A percentile compares a stretch with the other conserved stretches of the same genome.
These are phyloP conservation scores for Plebejus argus DNA, from an alignment of 2,888 invertebrate genomes.

Conservation along the genomic window DNA sequence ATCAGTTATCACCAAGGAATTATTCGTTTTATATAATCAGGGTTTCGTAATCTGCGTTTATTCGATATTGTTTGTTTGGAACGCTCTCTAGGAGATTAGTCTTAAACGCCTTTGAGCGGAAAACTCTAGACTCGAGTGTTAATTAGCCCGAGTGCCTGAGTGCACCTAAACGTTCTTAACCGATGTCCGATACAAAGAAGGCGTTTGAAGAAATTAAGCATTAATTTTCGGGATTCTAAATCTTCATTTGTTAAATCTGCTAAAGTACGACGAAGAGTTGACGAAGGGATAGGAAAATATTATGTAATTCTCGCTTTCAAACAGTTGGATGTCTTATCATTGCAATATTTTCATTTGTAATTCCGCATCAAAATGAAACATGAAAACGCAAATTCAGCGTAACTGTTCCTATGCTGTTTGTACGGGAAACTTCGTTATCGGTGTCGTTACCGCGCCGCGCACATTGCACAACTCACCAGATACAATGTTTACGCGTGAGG, in stretches of 20 bases:
- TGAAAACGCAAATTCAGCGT: not conserved
- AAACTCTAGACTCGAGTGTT: constrained; percentile 17
- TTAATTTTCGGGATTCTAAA: not conserved
- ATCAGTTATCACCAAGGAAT: not conserved
- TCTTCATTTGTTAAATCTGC: not conserved
- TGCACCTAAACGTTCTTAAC: not conserved
- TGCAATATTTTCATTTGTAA: not conserved
- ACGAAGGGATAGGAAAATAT: no score
- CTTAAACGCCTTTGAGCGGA: not conserved
- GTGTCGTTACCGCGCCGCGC: not conserved
- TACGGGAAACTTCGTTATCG: not conserved
- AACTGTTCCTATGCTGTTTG: not conserved
- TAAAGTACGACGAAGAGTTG: no score
- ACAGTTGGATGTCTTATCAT: no score
- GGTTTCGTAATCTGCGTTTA: not conserved
- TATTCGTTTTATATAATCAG: not conserved
- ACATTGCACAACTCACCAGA: no score
- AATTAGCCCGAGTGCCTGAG: not conserved
- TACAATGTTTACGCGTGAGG: not conserved
- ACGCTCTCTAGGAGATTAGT: not conserved
- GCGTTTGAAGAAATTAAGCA: not conserved
- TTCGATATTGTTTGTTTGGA: not conserved
- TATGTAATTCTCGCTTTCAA: no score
- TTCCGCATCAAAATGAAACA: not conserved
- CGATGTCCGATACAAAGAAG: not conserved